These are phyloP conservation scores for Agapornis canus DNA, from an alignment of 2,797 vertebrate genomes.

Conservation along the genomic window DNA sequence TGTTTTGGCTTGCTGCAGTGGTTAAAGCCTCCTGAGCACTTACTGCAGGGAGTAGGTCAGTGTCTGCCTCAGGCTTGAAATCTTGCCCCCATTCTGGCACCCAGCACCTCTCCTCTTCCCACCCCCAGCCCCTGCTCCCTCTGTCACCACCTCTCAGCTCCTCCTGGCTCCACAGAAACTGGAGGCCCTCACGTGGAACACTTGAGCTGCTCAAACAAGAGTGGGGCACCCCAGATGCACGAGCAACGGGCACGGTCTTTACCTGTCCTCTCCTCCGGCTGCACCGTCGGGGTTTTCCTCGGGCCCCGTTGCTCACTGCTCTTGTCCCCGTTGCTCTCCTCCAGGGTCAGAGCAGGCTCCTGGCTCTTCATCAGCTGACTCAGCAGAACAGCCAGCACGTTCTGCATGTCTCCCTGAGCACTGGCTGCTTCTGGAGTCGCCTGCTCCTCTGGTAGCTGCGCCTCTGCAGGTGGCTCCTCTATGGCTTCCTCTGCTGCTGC, in stretches of 20 bases:
- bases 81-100: neutral
- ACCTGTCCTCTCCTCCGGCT: slow-evolving; percentile 82
- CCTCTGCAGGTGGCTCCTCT: slow-evolving; percentile 68
- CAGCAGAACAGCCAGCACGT: slow-evolving; percentile 91
- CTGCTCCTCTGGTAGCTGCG: slow-evolving; percentile 73
- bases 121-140: neutral
- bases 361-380: slow-evolving; percentile 95
- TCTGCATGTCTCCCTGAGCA: slow-evolving; percentile 91
- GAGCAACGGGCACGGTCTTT: slow-evolving; percentile 64
- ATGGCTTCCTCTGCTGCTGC: slow-evolving; percentile 60
- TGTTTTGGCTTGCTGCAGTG: neutral
- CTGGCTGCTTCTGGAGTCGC: slow-evolving; percentile 73
- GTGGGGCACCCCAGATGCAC: slow-evolving; percentile 23
- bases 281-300: slow-evolving; percentile 74
- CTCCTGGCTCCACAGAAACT: neutral
- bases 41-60: neutral
- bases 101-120: neutral
- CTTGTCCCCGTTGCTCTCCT: slow-evolving; percentile 93
- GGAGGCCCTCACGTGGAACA: neutral
- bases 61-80: neutral
- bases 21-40: neutral
- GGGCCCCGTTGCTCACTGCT: slow-evolving; percentile 81
- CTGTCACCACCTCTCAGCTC: fast-evolving
- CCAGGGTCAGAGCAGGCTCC: slow-evolving; percentile 80
- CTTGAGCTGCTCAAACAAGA: neutral